Conservation (phyloP, 1,140 invertebrate genomes). For the Linepithema humile region DNA sequence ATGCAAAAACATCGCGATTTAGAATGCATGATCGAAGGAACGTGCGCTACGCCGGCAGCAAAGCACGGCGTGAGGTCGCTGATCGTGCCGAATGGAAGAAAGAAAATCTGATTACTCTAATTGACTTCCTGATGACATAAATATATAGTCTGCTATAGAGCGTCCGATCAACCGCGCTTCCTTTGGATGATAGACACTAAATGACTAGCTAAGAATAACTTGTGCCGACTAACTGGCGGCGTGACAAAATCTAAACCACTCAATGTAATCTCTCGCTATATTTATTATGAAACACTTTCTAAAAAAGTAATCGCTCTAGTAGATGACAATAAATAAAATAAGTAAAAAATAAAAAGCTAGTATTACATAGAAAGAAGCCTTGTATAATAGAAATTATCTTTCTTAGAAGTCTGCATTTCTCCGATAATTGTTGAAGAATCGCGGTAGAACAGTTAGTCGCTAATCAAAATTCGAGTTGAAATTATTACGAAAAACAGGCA, state of each 20-base stretch:
- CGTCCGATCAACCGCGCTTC: constrained; percentile 46
- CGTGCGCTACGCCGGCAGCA: not conserved
- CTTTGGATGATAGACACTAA: constrained; percentile 20
- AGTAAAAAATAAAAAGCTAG: no score
- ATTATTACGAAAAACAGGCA: no score
- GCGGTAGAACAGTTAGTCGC: no score
- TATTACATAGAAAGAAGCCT: not conserved
- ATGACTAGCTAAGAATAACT: constrained; percentile 39
- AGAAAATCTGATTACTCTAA: constrained; percentile 21
- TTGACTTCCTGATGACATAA: constrained; percentile 25
- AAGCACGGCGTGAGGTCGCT: not conserved
- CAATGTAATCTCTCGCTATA: not conserved
- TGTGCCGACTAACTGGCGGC: not conserved
- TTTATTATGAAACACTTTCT: not conserved
- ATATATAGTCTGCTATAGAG: constrained; percentile 18
- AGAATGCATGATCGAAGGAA: not conserved
- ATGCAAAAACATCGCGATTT: not conserved
- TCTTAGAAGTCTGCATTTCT: no score
- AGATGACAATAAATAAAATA: not conserved
- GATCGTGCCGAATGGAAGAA: constrained; percentile 1
- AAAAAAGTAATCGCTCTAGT: not conserved
- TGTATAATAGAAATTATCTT: not conserved
- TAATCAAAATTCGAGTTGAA: no score
- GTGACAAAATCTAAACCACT: constrained; percentile 6
- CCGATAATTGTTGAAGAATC: no score